phyloP scores from a whole-genome alignment of 2,113 vertebrate genomes.

The Pelecanoides urinatrix region DNA sequence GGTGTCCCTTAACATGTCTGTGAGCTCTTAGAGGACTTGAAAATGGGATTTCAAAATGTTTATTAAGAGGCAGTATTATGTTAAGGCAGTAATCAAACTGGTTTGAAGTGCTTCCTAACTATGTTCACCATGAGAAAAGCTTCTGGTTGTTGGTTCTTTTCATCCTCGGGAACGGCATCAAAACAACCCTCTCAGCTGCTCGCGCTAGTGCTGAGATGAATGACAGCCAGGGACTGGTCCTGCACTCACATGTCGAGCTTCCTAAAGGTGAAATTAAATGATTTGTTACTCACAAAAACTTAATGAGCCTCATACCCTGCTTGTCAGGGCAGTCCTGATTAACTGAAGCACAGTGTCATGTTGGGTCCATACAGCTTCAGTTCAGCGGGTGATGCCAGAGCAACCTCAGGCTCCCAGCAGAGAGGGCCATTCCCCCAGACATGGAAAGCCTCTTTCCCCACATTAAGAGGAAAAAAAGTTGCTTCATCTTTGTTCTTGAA shows the following conservation, averaged over 20 bases:
- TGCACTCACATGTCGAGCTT: not conserved
- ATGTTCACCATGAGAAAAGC: not conserved
- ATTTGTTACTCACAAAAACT: not conserved
- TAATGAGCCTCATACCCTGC: not conserved
- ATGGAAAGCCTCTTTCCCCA: not conserved
- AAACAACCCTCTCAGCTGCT: not conserved
- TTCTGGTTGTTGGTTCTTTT: not conserved
- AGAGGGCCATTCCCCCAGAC: not conserved
- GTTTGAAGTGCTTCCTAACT: not conserved
- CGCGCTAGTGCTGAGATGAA: fast-evolving
- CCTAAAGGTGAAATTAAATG: not conserved
- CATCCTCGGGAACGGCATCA: not conserved
- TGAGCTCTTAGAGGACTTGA: not conserved
- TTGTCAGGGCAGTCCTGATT: not conserved
- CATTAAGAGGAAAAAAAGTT: not conserved
- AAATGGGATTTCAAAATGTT: not conserved
- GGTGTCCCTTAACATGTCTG: not conserved
- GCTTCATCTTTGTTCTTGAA: not conserved
- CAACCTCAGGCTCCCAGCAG: not conserved
- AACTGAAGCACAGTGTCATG: not conserved
- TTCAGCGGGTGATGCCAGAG: not conserved
- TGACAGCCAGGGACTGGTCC: not conserved
- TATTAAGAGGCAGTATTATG: not conserved
- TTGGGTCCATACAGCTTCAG: not conserved
- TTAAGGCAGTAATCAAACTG: not conserved